A percentile compares a stretch with the other conserved stretches of the same genome.
Evolutionary conservation across 2,888 invertebrate species (phyloP).

Genomic region (Athalia cordata): DNA sequence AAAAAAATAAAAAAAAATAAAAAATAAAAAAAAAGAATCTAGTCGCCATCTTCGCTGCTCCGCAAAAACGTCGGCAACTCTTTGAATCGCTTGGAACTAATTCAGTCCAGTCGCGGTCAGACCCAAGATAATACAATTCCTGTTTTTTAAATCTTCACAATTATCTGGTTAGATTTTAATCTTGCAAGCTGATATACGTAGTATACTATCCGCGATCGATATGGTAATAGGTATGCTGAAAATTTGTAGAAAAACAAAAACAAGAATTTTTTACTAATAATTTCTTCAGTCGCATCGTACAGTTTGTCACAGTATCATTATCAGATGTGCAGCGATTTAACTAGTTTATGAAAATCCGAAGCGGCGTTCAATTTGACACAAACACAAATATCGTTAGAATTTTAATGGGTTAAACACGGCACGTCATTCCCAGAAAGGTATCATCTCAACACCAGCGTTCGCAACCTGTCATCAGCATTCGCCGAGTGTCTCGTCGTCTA

Average conservation of each 20-base stretch:
- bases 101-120: constrained; percentile 23
- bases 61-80: constrained; percentile 33
- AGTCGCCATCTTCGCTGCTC: too few species aligned
- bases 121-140: constrained; percentile 3
- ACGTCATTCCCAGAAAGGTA: constrained; percentile 22
- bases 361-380: too few species aligned
- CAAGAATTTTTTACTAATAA: too few species aligned
- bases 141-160: neutral
- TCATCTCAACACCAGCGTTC: constrained; percentile 21
- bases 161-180: neutral
- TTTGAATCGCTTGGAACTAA: constrained; percentile 23
- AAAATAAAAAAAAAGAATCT: neutral
- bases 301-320: too few species aligned
- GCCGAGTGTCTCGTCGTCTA: neutral
- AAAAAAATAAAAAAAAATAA: constrained; percentile 16
- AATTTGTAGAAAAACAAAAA: too few species aligned
- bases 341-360: too few species aligned
- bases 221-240: too few species aligned
- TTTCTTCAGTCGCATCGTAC: too few species aligned
- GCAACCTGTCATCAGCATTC: constrained; percentile 38
- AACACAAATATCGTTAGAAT: too few species aligned
- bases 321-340: too few species aligned
- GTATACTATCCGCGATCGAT: too few species aligned
- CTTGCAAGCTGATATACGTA: too few species aligned
- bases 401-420: neutral